These are phyloP conservation scores for Antheraea yamamai DNA, from an alignment of 2,888 invertebrate genomes.

Conservation along the genomic window DNA sequence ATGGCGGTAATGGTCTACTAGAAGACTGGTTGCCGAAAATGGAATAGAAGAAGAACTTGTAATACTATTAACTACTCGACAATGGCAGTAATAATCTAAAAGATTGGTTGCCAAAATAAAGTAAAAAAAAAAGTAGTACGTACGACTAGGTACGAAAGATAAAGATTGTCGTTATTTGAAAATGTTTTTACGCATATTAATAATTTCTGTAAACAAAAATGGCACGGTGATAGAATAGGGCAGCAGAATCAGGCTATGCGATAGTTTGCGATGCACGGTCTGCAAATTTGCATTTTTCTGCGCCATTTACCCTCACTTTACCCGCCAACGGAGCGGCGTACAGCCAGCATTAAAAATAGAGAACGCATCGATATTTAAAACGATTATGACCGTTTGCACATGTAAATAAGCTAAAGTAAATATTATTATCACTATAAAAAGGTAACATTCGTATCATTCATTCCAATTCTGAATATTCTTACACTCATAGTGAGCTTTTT, in stretches of 20 bases:
- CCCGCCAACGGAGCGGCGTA: constrained; percentile 16
- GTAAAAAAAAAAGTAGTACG: no score
- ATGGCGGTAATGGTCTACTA: no score
- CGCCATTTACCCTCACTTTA: constrained; percentile 49
- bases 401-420: no score
- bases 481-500: no score
- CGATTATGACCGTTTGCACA: neutral
- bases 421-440: no score
- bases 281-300: constrained; percentile 70
- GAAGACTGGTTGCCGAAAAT: no score
- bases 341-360: constrained; percentile 1
- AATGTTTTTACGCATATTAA: neutral
- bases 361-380: neutral
- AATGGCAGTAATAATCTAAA: no score
- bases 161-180: neutral
- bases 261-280: constrained; percentile 50
- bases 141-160: neutral
- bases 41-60: no score
- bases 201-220: neutral
- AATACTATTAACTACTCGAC: no score
- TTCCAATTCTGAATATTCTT: no score
- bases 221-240: constrained; percentile 29
- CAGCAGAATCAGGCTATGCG: constrained; percentile 20
- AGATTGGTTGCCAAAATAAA: no score
- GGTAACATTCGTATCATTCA: no score